phyloP scores from a whole-genome alignment of 2,888 invertebrate genomes.

The Saturnia pavonia region DNA sequence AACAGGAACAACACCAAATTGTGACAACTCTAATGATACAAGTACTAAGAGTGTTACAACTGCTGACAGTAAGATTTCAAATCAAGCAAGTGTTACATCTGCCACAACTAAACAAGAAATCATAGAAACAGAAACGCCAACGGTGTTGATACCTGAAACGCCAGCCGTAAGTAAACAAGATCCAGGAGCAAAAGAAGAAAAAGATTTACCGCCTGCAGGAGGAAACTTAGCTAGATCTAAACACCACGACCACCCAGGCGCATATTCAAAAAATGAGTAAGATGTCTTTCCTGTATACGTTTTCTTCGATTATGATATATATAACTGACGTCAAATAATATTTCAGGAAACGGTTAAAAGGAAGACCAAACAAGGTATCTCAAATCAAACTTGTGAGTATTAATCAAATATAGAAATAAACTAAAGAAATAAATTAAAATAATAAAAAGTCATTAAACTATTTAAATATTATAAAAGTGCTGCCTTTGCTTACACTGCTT shows the following conservation, averaged over 20 bases:
- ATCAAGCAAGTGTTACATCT: constrained; percentile 6
- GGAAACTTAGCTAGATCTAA: constrained; percentile 1
- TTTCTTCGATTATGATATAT: neutral
- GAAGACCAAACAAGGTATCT: constrained; percentile 21
- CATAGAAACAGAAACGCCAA: constrained; percentile 7
- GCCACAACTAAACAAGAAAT: constrained; percentile 5
- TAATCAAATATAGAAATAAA: neutral
- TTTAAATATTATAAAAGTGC: too few relatives aligned
- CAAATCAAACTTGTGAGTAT: constrained; percentile 42
- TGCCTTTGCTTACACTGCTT: too few relatives aligned
- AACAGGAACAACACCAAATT: constrained; percentile 15
- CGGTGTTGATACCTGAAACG: neutral
- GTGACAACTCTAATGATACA: neutral
- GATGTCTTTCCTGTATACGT: neutral
- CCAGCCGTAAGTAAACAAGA: neutral
- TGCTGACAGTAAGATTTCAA: constrained; percentile 16
- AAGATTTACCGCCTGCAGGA: neutral
- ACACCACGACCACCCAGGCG: neutral
- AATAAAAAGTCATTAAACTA: too few relatives aligned
- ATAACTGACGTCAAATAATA: neutral
- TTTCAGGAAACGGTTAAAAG: constrained; percentile 9
- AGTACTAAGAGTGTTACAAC: neutral
- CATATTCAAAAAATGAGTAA: constrained; percentile 8
- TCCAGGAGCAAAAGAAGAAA: neutral
- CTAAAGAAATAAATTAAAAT: too few relatives aligned